Percentiles rank a stretch among this genome's conserved stretches.
Evolutionary conservation across 2,797 vertebrate genomes (phyloP).

Genomic region (Sphenopsis melanotis): DNA sequence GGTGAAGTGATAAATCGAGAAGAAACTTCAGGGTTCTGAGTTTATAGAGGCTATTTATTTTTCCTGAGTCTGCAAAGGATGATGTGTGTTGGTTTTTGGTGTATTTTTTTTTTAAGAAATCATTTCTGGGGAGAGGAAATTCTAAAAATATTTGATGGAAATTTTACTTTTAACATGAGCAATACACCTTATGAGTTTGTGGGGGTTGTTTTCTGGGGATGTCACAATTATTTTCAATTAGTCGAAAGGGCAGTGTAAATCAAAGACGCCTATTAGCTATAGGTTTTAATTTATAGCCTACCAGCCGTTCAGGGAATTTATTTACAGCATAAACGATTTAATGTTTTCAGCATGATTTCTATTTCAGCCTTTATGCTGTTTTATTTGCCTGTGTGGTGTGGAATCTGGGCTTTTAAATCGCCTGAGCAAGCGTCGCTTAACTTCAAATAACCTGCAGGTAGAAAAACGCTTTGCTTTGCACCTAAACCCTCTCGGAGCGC

Average conservation of each 20-base stretch:
- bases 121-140: conserved; percentile 36
- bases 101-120: neutral
- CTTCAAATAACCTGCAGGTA: conserved; percentile 19
- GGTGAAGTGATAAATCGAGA: conserved; percentile 62
- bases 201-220: neutral
- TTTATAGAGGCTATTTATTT: conserved; percentile 53
- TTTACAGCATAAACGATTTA: conserved; percentile 20
- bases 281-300: conserved; percentile 21
- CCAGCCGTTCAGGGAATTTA: conserved; percentile 14
- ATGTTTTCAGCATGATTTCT: conserved; percentile 41
- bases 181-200: neutral
- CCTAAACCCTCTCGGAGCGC: neutral
- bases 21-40: conserved; percentile 25
- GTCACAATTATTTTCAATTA: conserved; percentile 51
- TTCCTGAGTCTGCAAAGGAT: conserved; percentile 27
- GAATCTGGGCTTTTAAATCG: conserved; percentile 5
- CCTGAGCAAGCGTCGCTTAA: conserved; percentile 33
- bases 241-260: conserved; percentile 30
- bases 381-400: conserved; percentile 4
- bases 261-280: conserved; percentile 12
- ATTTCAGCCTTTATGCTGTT: conserved; percentile 23
- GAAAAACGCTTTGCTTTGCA: neutral
- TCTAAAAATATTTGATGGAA: conserved; percentile 45
- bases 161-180: conserved; percentile 41
- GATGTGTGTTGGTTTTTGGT: neutral